Base-by-base conservation (phyloP, 2,797 vertebrate species). In the Channallabes apus region DNA sequence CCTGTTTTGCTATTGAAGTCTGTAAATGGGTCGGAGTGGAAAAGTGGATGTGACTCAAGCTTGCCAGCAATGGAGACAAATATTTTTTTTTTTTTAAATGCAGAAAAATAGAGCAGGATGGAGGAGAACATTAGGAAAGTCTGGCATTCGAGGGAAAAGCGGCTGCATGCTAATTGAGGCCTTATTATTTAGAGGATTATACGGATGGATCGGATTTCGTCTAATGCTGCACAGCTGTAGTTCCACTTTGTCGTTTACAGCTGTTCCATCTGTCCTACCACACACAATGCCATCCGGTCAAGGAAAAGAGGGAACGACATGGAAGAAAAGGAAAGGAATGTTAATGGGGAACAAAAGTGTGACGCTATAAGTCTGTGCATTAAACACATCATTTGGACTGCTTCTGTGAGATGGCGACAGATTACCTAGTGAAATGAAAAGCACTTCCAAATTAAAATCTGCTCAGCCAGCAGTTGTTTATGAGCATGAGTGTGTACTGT, bases 161-260 rank as follows among this genome's bases (percentile, higher is more conserved):
- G 83, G 68, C 77, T 88, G 56, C 12, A 35, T 51, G 83, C 58
- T 89, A 87, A 89, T 86, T 82, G 87, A 85, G 78, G 68, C 78
- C 80, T 79, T 68, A 85, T 88, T 85, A 84, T 88, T 46, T 86
- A 78, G 85, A 80, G 82, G 87, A 89, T 89, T 86, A 89, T 72
- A 80, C 32, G 67, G 38, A 67, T 20, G 82, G 85, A 81, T 88
- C 73, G 68, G 75, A 84, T 89, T 89, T 83, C 83, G 32, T 81
- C 76, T 73, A 80, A 88, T 27, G 20, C 71, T 59, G 72, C 81
- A 88, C 82, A 82, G 85, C 81, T 65, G 27, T 54, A 80, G 80
- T 68, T 56, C 68, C 56, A 83, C 83, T 84, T 84, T 82, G 84
- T 82, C 64, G 65, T 32, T 54, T 77, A 84, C 88, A 89, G 85